Conservation (phyloP, 2,113 vertebrate species). For the Arenaria interpres region DNA sequence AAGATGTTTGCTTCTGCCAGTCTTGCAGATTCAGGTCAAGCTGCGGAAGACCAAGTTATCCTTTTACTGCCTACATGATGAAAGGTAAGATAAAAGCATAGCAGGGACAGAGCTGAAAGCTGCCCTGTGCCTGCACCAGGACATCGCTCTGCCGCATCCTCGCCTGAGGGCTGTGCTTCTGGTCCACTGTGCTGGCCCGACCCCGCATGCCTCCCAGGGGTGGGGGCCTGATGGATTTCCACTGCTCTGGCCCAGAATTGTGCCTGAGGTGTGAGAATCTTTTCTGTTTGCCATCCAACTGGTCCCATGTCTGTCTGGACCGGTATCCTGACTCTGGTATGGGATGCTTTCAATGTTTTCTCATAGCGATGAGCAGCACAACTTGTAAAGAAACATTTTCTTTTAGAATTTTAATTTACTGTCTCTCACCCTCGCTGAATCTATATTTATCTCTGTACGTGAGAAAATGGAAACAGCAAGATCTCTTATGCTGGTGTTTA, state of each 20-base stretch:
- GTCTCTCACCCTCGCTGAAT: conserved; percentile 31
- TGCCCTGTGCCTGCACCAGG: neutral
- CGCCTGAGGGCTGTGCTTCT: rapidly evolving
- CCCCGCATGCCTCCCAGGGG: rapidly evolving
- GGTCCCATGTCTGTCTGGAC: neutral
- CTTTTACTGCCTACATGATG: neutral
- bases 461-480: conserved; percentile 1
- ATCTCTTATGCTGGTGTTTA: neutral
- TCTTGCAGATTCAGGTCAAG: conserved; percentile 27
- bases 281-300: rapidly evolving
- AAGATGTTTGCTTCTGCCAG: conserved; percentile 27
- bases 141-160: rapidly evolving
- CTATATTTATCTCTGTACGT: conserved; percentile 16
- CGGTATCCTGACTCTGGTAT: rapidly evolving
- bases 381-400: neutral
- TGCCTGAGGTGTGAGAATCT: neutral
- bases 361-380: neutral
- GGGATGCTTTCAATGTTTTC: neutral
- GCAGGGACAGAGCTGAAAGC: neutral
- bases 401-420: neutral
- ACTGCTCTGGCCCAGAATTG: neutral
- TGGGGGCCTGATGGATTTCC: rapidly evolving
- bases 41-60: conserved; percentile 11
- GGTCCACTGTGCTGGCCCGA: neutral
- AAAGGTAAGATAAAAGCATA: neutral